Evolutionary conservation across 2,113 vertebrate species (phyloP), one percentile per base, ranked within the genome.

Genomic region (Crotophaga sulcirostris): DNA sequence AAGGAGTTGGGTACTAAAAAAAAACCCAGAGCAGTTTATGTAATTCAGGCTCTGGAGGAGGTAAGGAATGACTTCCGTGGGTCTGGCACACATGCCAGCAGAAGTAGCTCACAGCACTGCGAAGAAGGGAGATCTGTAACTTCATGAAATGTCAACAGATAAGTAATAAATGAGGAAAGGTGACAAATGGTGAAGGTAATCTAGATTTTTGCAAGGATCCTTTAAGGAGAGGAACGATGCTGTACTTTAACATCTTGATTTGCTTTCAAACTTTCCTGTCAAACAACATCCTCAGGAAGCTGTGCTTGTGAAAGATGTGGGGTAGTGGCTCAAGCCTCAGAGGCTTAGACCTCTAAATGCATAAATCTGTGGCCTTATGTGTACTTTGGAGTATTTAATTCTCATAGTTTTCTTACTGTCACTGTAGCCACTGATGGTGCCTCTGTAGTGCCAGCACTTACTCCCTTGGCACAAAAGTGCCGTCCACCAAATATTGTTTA

Each of bases 401-500:
- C 9, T 66, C 33, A 1, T 9, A 0, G 5, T 29, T 84, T 59
- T 60, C 31, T 73, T 42, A 13, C 28, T 60, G 12, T 75, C 31
- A 3, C 56, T 89, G 20, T n/a, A 70, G 76, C 85, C 36, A 4
- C 83, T 74, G 56, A 12, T 69, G 49, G 9, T 67, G 51, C 70
- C 13, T 83, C 68, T 73, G 44, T 36, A 64, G 15, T 47, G 70
- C 59, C 47, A 76, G 8, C 33, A 4, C 33, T 54, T 40, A 8
- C 10, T 84, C 51, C 40, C 42, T 59, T 16, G 18, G 33, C 34
- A 20, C n/a, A 29, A 7, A 56, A 80, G 58, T 58, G 33, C 36
- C 2, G 2, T n/a, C 67, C 38, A 26, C 36, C 54, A 15, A 25
- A 13, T 2, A 6, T 60, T 6, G 2, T 51, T 67, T 2, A 0